A percentile compares a stretch with the other conserved stretches of the same genome.
Evolutionary conservation across 2,888 invertebrate genomes (phyloP).

Genomic region (Eupithecia subumbrata): DNA sequence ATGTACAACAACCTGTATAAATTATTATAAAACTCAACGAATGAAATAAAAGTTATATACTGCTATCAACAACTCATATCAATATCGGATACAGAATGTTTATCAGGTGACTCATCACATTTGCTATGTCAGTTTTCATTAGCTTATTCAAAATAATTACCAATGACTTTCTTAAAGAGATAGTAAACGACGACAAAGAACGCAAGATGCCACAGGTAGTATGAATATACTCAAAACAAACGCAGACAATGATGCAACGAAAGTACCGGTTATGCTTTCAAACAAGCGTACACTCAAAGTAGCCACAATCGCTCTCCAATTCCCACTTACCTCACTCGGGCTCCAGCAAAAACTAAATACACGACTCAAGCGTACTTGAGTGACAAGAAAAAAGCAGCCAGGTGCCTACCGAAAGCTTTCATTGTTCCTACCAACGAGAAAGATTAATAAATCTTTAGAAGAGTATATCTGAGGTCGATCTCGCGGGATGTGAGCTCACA

Average conservation of each 20-base stretch:
- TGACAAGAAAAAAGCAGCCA: conserved; percentile 78
- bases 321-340: conserved; percentile 66
- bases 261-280: conserved; percentile 39
- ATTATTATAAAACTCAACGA: background rate
- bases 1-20: background rate
- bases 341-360: conserved; percentile 73
- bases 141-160: background rate
- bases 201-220: conserved; percentile 16
- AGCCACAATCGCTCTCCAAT: conserved; percentile 61
- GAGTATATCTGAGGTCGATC: conserved; percentile 81
- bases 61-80: conserved; percentile 12
- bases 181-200: background rate
- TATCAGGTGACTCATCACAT: conserved; percentile 24
- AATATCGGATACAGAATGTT: conserved; percentile 21
- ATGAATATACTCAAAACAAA: conserved; percentile 37
- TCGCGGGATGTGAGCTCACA: conserved; percentile 79
- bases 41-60: background rate
- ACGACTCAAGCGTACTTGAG: conserved; percentile 66
- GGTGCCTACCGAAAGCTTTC: conserved; percentile 79
- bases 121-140: conserved; percentile 11
- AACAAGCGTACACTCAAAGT: conserved; percentile 44
- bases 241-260: conserved; percentile 35
- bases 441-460: conserved; percentile 83
- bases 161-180: background rate
- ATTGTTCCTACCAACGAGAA: conserved; percentile 79